These are phyloP conservation scores for Andrena haemorrhoa DNA, from an alignment of 2,888 invertebrate species.

Conservation along the genomic window DNA sequence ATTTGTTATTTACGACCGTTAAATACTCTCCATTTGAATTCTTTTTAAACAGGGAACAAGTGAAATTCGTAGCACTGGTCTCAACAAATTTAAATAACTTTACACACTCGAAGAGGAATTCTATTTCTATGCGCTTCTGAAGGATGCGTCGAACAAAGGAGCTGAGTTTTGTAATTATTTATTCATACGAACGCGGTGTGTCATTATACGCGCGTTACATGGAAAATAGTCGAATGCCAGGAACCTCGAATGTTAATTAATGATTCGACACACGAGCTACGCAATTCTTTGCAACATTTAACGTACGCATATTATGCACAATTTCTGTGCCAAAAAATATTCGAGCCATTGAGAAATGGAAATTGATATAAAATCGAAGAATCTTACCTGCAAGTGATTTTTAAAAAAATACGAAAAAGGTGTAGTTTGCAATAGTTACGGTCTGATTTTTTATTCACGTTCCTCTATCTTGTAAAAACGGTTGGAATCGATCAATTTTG, in stretches of 20 bases:
- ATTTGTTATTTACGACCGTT: no score
- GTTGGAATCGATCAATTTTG: background rate
- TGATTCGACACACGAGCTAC: conserved; percentile 1
- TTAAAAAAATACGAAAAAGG: background rate
- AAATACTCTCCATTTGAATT: background rate
- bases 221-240: background rate
- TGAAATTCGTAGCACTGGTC: no score
- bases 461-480: background rate
- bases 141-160: background rate
- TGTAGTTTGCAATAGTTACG: background rate
- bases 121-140: background rate
- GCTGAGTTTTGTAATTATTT: background rate
- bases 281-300: background rate
- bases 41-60: background rate
- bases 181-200: conserved; percentile 11
- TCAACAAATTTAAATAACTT: no score
- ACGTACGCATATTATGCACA: background rate
- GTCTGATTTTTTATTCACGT: background rate
- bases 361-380: background rate
- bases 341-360: background rate
- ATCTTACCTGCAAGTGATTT: background rate
- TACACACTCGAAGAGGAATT: no score
- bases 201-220: conserved; percentile 24
- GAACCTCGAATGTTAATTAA: conserved; percentile 20
- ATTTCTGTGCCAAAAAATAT: background rate